Conservation (phyloP, 92 coral and sea anemone species). For the Nematostella vectensis region DNA sequence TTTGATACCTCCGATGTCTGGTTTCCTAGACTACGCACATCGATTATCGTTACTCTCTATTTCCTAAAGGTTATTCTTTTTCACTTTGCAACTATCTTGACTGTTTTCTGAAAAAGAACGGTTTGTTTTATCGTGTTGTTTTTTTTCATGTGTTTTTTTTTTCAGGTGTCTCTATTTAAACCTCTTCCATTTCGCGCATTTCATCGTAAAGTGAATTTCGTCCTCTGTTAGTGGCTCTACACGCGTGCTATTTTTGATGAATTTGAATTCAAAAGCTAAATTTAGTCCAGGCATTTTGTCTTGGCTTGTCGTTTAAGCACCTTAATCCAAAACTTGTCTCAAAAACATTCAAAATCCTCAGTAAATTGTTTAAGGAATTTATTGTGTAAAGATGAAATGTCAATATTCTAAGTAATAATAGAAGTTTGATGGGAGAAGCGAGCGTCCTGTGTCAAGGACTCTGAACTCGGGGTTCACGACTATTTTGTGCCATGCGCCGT, state of each 20-base stretch:
- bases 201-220: too few relatives aligned
- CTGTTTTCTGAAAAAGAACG: too few relatives aligned
- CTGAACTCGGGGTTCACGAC: not conserved
- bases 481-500: not conserved
- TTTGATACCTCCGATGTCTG: not conserved
- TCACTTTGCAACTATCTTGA: too few relatives aligned
- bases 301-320: too few relatives aligned
- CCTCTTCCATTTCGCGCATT: too few relatives aligned
- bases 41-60: too few relatives aligned
- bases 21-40: constrained; percentile 1
- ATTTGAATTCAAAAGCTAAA: not conserved
- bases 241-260: too few relatives aligned
- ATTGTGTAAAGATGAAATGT: constrained; percentile 19
- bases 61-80: too few relatives aligned
- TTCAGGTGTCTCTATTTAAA: too few relatives aligned
- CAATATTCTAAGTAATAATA: constrained; percentile 24
- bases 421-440: constrained; percentile 27
- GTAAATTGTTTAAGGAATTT: constrained; percentile 49
- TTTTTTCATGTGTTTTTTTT: too few relatives aligned
- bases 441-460: constrained; percentile 13
- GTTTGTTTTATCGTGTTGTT: too few relatives aligned
- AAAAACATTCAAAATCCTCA: constrained; percentile 31
- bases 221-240: too few relatives aligned
- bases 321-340: constrained; percentile 16
- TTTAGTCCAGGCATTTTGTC: constrained; percentile 1